These are phyloP conservation scores for Perizoma affinitatum DNA, from an alignment of 2,888 invertebrate species.

Conservation along the genomic window DNA sequence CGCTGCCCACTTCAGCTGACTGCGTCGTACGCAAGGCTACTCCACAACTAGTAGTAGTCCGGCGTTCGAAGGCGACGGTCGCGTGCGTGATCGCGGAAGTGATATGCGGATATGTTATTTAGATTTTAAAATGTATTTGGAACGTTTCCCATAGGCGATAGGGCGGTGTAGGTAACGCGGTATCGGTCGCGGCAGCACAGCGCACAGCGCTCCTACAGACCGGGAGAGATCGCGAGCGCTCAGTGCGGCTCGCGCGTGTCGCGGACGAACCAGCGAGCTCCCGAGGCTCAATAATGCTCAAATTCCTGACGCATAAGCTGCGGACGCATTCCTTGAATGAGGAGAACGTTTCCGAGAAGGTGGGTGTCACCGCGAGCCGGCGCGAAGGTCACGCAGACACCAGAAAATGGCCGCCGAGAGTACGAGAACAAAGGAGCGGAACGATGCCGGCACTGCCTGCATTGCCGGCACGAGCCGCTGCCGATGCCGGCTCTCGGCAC, in stretches of 20 bases:
- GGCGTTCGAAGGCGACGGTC: constrained; percentile 64
- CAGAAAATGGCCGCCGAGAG: constrained; percentile 87
- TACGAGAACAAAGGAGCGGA: constrained; percentile 86
- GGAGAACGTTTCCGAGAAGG: constrained; percentile 90
- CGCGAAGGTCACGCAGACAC: constrained; percentile 75
- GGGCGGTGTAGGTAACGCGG: constrained; percentile 43
- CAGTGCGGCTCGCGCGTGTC: constrained; percentile 9
- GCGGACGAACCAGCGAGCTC: constrained; percentile 53
- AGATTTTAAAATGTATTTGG: constrained; percentile 68
- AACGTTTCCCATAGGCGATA: constrained; percentile 68
- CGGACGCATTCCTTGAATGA: constrained; percentile 94
- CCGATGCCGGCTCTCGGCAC: constrained; percentile 11
- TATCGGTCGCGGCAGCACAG: constrained; percentile 45
- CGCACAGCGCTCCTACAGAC: constrained; percentile 36
- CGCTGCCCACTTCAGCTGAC: constrained; percentile 82
- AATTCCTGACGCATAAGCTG: constrained; percentile 93
- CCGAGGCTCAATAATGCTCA: constrained; percentile 89
- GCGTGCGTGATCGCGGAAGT: constrained; percentile 55
- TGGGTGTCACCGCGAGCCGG: constrained; percentile 79
- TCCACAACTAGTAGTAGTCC: constrained; percentile 77
- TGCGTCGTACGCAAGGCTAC: constrained; percentile 82
- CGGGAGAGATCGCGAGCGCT: neutral
- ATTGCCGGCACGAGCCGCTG: neutral
- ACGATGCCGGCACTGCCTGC: constrained; percentile 49
- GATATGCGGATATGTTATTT: constrained; percentile 69